These are phyloP conservation scores for Leptarthrus brevirostris DNA, from an alignment of 2,888 invertebrate species.

Conservation along the genomic window DNA sequence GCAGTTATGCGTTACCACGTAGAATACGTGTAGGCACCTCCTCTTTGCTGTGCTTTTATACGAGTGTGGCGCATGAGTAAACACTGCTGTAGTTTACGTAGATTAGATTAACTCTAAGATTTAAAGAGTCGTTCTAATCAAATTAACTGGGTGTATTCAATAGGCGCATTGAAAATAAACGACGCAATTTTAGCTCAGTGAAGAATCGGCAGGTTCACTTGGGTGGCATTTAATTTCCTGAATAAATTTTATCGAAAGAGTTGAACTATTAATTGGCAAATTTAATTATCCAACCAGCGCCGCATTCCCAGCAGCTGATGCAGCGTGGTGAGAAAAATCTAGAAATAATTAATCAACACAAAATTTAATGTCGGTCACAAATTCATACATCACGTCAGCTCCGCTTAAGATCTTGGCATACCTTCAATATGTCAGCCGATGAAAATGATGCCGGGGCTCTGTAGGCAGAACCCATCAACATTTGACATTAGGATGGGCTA, in stretches of 20 bases:
- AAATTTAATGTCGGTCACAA: background rate
- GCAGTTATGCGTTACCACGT: background rate
- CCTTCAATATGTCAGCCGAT: background rate
- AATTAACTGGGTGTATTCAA: conserved; percentile 32
- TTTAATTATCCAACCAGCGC: conserved; percentile 33
- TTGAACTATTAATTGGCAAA: conserved; percentile 21
- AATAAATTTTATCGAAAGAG: conserved; percentile 11
- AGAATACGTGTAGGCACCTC: conserved; percentile 34
- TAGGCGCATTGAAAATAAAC: background rate
- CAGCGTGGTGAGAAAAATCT: no score
- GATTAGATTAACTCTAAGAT: conserved; percentile 30
- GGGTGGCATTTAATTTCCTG: conserved; percentile 28
- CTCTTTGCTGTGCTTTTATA: background rate
- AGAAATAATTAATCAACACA: conserved; percentile 27
- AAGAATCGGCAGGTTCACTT: background rate
- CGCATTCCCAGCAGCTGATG: no score
- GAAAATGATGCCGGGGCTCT: background rate
- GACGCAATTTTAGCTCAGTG: background rate
- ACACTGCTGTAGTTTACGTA: conserved; percentile 26
- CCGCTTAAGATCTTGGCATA: background rate
- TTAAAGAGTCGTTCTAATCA: conserved; percentile 19
- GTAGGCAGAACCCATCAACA: conserved; percentile 29
- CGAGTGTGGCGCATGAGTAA: conserved; percentile 30
- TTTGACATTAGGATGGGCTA: conserved; percentile 42
- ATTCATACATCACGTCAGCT: conserved; percentile 1